Conservation (phyloP, 2,888 invertebrate genomes). For the Cheilosia variabilis region DNA sequence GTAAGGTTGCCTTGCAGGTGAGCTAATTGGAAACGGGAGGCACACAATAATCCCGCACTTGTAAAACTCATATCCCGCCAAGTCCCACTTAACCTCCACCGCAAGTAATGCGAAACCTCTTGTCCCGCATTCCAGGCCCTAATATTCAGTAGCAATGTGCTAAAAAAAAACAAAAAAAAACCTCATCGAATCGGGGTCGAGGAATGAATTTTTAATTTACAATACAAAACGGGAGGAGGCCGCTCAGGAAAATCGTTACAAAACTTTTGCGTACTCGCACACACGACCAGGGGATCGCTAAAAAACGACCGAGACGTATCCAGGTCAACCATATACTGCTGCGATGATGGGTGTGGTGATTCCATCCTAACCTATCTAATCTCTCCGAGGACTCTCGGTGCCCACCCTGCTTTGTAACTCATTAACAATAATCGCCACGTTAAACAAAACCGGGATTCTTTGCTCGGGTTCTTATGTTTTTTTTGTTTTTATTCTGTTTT, state of each 20-base stretch:
- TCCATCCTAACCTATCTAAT: conserved; percentile 73
- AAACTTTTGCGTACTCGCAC: conserved; percentile 61
- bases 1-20: conserved; percentile 21
- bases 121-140: conserved; percentile 32
- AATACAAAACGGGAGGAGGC: conserved; percentile 48
- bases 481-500: conserved; percentile 21
- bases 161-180: conserved; percentile 13
- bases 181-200: conserved; percentile 68
- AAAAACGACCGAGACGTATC: conserved; percentile 59
- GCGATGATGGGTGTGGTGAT: conserved; percentile 68
- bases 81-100: conserved; percentile 61
- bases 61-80: conserved; percentile 64
- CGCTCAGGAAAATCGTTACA: conserved; percentile 48
- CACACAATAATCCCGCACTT: conserved; percentile 57
- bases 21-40: conserved; percentile 40
- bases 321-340: conserved; percentile 67
- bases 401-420: conserved; percentile 64
- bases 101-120: conserved; percentile 47
- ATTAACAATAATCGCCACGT: conserved; percentile 75
- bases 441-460: conserved; percentile 68
- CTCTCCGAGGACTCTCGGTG: conserved; percentile 62
- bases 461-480: conserved; percentile 13
- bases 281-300: conserved; percentile 6
- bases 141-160: conserved; percentile 35
- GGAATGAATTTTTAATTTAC: conserved; percentile 73